Conservation (phyloP, 2,113 vertebrate genomes). For the Bostrychus sinensis region DNA sequence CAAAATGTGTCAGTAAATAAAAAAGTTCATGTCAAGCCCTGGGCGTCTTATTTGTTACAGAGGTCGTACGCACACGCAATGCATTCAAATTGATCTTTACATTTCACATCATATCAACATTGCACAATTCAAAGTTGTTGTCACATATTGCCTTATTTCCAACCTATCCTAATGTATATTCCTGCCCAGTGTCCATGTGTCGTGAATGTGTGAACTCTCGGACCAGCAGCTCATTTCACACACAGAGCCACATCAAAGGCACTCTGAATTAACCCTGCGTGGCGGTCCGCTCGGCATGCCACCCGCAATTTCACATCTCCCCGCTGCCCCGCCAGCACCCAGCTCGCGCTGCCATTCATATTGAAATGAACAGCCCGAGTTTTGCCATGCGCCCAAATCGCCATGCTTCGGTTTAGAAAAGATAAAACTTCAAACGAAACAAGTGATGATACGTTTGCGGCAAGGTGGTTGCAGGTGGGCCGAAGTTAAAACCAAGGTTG, state of each 20-base stretch:
- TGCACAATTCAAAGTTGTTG: background rate
- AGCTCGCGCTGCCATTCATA: slow-evolving; percentile 77
- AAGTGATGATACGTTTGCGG: slow-evolving; percentile 28
- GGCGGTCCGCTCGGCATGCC: slow-evolving; percentile 70
- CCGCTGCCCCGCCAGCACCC: slow-evolving; percentile 58
- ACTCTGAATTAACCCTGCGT: slow-evolving; percentile 76
- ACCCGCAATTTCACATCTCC: slow-evolving; percentile 75
- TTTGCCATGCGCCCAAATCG: slow-evolving; percentile 58
- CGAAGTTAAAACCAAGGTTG: slow-evolving; percentile 41
- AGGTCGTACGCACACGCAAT: no score
- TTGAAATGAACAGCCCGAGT: slow-evolving; percentile 78
- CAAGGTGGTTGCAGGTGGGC: slow-evolving; percentile 53
- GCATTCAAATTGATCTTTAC: no score
- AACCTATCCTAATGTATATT: background rate
- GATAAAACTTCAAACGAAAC: slow-evolving; percentile 80
- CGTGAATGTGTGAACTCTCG: slow-evolving; percentile 59
- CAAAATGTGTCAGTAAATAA: no score
- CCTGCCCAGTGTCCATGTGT: slow-evolving; percentile 6
- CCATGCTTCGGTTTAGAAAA: slow-evolving; percentile 54
- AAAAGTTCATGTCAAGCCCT: no score
- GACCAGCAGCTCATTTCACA: slow-evolving; percentile 81
- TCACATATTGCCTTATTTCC: background rate
- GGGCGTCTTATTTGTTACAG: no score
- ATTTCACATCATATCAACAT: background rate
- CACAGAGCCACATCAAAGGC: slow-evolving; percentile 79